A percentile compares a stretch with the other conserved stretches of the same genome.
These are phyloP conservation scores for Heterodera schachtii DNA, from an alignment of 1,140 invertebrate species.

Conservation along the genomic window DNA sequence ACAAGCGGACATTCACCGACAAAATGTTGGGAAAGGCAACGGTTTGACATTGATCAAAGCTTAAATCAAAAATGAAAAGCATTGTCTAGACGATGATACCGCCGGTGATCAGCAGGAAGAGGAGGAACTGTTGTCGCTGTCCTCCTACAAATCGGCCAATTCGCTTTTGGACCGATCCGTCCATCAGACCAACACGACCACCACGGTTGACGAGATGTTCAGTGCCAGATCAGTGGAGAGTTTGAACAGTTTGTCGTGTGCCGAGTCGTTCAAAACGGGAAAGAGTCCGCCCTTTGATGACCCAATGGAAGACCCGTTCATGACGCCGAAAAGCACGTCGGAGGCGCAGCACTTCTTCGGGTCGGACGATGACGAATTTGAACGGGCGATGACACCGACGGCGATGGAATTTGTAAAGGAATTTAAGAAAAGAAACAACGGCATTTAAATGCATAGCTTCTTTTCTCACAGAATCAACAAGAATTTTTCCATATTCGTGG, in stretches of 20 bases:
- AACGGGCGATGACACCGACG: conserved; percentile 3
- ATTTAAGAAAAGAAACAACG: conserved; percentile 1
- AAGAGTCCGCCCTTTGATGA: conserved; percentile 26
- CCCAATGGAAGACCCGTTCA: conserved; percentile 15
- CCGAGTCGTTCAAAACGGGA: conserved; percentile 28
- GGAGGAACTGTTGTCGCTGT: conserved; percentile 43
- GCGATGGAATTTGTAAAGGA: conserved; percentile 8
- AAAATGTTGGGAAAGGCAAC: neutral
- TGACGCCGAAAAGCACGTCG: conserved; percentile 18
- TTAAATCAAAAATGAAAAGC: neutral
- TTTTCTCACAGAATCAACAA: conserved; percentile 21
- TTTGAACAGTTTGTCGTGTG: conserved; percentile 13
- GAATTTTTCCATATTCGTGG: conserved; percentile 43
- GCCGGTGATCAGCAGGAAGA: conserved; percentile 30
- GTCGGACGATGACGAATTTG: conserved; percentile 11
- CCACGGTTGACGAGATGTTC: conserved; percentile 1
- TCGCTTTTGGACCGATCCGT: conserved; percentile 39
- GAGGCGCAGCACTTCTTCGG: conserved; percentile 12
- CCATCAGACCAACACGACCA: neutral
- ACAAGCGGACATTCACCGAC: neutral
- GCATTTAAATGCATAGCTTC: neutral
- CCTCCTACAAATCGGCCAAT: conserved; percentile 58
- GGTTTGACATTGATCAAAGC: neutral
- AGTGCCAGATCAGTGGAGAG: conserved; percentile 15
- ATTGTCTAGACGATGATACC: conserved; percentile 13